Evolutionary conservation across 2,888 invertebrate genomes (phyloP).

Genomic region (Leptinotarsa tumamoca): DNA sequence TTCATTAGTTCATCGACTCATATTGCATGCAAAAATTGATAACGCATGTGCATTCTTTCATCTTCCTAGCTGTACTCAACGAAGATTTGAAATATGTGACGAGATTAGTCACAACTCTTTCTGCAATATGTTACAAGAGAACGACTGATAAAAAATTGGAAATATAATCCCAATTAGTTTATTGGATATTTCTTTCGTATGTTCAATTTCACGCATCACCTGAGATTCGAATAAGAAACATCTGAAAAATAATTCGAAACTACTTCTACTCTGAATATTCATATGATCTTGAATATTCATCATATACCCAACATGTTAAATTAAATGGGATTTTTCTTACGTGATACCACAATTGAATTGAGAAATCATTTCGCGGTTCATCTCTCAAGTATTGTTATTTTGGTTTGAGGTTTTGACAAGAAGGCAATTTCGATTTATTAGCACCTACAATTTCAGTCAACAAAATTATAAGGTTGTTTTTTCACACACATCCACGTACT

Average conservation of each 20-base stretch:
- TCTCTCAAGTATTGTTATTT: too few species aligned
- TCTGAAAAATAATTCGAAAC: neutral
- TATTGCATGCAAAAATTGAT: too few species aligned
- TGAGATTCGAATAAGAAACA: neutral
- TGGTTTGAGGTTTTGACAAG: too few species aligned
- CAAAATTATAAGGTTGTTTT: too few species aligned
- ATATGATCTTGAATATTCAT: neutral
- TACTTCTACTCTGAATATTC: neutral
- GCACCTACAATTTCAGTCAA: too few species aligned
- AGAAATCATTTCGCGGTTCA: neutral
- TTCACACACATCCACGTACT: too few species aligned
- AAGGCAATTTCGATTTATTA: too few species aligned
- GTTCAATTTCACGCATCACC: constrained; percentile 13
- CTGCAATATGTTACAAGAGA: neutral
- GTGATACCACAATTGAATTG: neutral
- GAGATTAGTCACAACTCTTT: too few species aligned
- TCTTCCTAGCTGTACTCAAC: too few species aligned
- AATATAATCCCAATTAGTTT: constrained; percentile 7
- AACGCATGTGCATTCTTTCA: too few species aligned
- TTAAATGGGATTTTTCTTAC: neutral
- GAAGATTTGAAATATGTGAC: too few species aligned
- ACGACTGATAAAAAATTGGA: neutral
- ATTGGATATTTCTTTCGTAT: neutral
- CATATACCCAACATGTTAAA: neutral
- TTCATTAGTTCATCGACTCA: too few species aligned